phyloP scores from a whole-genome alignment of 2,113 vertebrate species.

The Clarias batrachus region DNA sequence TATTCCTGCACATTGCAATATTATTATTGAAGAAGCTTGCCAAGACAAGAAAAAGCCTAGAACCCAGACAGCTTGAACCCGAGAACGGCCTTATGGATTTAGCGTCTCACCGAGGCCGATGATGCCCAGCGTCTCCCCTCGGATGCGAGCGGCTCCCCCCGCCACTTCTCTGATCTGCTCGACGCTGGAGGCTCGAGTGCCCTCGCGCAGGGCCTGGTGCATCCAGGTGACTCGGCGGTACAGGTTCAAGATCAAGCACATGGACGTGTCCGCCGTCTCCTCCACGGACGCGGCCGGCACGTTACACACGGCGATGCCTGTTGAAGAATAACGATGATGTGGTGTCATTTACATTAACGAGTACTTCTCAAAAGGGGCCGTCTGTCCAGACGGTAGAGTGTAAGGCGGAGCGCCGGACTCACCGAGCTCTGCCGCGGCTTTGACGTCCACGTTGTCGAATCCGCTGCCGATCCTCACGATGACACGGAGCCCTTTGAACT shows the following conservation, averaged over 20 bases:
- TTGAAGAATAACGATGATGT: not conserved
- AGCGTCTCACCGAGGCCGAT: conserved; percentile 77
- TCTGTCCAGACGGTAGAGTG: not conserved
- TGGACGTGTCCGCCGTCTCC: conserved; percentile 81
- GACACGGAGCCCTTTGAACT: conserved; percentile 81
- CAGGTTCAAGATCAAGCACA: conserved; percentile 81
- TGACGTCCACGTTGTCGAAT: conserved; percentile 82
- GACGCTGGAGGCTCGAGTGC: conserved; percentile 76
- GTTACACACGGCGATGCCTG: conserved; percentile 82
- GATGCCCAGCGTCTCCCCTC: conserved; percentile 83
- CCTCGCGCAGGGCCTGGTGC: conserved; percentile 81
- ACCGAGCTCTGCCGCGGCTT: conserved; percentile 80
- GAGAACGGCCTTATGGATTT: not conserved
- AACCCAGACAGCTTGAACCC: not conserved
- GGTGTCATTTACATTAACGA: not conserved
- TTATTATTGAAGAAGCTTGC: not conserved
- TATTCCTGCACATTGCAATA: not conserved
- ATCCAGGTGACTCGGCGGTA: conserved; percentile 82
- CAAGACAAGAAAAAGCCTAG: not conserved
- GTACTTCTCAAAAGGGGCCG: not conserved
- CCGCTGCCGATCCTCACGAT: conserved; percentile 82
- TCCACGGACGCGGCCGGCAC: conserved; percentile 80
- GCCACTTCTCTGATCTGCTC: conserved; percentile 83
- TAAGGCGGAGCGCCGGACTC: conserved; percentile 16
- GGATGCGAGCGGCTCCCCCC: conserved; percentile 80